Conservation (phyloP, 1,140 invertebrate species). For the Acyrthosiphon pisum region DNA sequence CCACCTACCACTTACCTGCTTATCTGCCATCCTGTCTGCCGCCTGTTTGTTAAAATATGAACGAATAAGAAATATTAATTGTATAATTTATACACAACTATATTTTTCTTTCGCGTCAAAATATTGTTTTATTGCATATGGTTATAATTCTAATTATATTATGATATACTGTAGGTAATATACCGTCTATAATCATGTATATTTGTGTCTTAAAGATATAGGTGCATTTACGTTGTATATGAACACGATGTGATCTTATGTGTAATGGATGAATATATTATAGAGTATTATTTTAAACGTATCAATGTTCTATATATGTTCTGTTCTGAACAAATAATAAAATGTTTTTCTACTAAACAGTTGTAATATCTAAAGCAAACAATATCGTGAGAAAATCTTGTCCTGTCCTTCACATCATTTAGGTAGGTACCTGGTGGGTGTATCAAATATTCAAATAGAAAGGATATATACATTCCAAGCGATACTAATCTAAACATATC, state of each 20-base stretch:
- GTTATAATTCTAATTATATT: neutral
- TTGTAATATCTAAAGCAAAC: slow-evolving; percentile 24
- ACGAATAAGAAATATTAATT: neutral
- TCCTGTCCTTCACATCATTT: neutral
- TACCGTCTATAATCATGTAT: neutral
- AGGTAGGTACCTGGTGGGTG: slow-evolving; percentile 7
- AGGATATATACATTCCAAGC: slow-evolving; percentile 45
- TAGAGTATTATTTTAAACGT: slow-evolving; percentile 1
- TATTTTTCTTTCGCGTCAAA: neutral
- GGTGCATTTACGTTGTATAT: neutral
- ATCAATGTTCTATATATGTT: neutral
- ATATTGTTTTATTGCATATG: neutral
- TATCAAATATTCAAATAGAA: slow-evolving; percentile 38
- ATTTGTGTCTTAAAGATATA: neutral
- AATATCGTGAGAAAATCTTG: slow-evolving; percentile 32
- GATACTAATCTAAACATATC: slow-evolving; percentile 52
- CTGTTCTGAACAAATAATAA: slow-evolving; percentile 12
- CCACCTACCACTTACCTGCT: too few species aligned
- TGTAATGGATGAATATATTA: neutral
- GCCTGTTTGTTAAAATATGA: neutral
- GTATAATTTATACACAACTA: neutral
- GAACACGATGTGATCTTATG: neutral
- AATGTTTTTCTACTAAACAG: slow-evolving; percentile 29
- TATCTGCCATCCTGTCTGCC: too few species aligned
- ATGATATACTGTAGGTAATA: neutral